Base-by-base conservation (phyloP, 2,888 invertebrate species). In the Drosophila maculinotata region DNA sequence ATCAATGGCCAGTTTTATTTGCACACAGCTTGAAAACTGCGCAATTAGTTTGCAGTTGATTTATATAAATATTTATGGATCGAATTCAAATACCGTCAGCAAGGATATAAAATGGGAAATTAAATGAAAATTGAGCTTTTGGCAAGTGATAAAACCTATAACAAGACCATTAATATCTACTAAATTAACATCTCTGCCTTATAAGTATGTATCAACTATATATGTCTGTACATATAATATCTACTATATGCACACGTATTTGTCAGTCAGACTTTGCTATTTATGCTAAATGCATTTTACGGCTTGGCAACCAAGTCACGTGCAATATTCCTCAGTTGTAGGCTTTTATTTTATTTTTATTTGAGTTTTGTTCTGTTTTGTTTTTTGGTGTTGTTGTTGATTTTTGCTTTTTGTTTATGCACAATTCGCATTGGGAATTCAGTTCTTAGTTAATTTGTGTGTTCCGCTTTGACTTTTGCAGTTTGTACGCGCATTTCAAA, bases 271-370 rank as follows among this genome's bases (percentile, higher is more conserved):
- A 69, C 23, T 49, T n/a, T 59, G 47, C 58, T 65, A 62, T 76
- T 68, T 79, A 79, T 72, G 71, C 65, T 64, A 82, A 78, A 78
- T 79, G 68, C 65, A 69, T 67, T 71, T 69, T 36, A 64, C 51
- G 62, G 39, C 48, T 72, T 67, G 62, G 59, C 56, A 80, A 56
- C 42, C 67, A 35, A 67, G 75, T 80, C 80, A 80, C 74, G 80
- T 83, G 83, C 58, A 74, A 28, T 62, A 69, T 83, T 67, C 77
- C 74, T 67, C 63, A 53, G 56, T 45, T 56, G 51, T 56, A 38
- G 33, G 59, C 53, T 59, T 59, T 23, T 15, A 14, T 6, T 9
- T 28, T 23, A 28, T 10, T 23, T 31, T 23, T 15, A 17, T 31
- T 15, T 17, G 3, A 36, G 10, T 6, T 36, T 33, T 45, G 45